Conservation (phyloP, 2,797 vertebrate species). For the Mus caroli region DNA sequence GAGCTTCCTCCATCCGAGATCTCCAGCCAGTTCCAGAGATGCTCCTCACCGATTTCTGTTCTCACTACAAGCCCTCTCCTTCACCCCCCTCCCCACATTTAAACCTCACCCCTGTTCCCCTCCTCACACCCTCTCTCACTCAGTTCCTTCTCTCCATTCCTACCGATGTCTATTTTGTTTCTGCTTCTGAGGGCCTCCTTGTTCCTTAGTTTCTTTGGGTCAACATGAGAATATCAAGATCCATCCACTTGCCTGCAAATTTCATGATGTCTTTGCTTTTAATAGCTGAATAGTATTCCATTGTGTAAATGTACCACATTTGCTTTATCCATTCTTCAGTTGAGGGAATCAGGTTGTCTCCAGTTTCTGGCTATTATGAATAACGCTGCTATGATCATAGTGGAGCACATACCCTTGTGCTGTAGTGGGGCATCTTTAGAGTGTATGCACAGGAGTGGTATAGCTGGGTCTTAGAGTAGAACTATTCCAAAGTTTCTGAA, state of each 20-base stretch:
- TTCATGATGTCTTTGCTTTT: background rate
- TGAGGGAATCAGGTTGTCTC: background rate
- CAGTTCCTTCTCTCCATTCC: background rate
- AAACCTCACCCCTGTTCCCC: background rate
- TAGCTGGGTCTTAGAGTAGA: background rate
- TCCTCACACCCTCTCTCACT: background rate
- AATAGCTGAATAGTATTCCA: background rate
- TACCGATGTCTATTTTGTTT: background rate
- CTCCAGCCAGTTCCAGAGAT: background rate
- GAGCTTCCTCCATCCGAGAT: background rate
- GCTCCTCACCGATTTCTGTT: background rate
- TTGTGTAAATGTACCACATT: background rate
- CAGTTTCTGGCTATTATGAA: background rate
- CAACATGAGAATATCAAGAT: no score
- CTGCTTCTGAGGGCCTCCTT: background rate
- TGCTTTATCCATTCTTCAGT: background rate
- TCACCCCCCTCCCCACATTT: background rate
- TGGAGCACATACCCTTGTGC: background rate
- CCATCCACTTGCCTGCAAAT: background rate
- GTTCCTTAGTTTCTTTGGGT: background rate
- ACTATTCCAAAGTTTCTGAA: background rate
- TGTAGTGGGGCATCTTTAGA: background rate
- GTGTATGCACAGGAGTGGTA: background rate
- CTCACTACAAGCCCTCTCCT: background rate
- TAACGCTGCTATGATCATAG: background rate